A percentile compares a stretch with the other conserved stretches of the same genome.
phyloP scores from a whole-genome alignment of 2,113 vertebrate species.

The Colossoma macropomum region DNA sequence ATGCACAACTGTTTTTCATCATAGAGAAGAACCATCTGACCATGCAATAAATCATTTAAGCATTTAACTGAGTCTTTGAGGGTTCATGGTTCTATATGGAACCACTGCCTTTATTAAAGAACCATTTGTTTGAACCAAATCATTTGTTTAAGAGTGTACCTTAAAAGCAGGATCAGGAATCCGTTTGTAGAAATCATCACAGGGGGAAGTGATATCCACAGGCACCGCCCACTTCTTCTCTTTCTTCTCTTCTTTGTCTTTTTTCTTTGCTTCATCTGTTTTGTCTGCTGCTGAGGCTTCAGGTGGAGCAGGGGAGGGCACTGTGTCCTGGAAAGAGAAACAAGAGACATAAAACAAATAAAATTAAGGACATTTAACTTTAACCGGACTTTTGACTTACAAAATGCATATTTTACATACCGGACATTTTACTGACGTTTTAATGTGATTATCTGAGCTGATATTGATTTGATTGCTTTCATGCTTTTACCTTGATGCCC shows the following conservation, averaged over 20 bases:
- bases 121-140: no score
- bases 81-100: no score
- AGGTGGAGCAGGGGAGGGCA: conserved; percentile 38
- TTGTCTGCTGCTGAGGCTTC: conserved; percentile 39
- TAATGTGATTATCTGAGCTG: neutral
- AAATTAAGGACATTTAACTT: conserved; percentile 1
- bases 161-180: conserved; percentile 90
- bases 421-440: neutral
- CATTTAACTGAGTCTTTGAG: no score
- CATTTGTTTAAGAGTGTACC: conserved; percentile 53
- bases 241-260: conserved; percentile 50
- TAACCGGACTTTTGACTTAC: neutral
- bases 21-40: no score
- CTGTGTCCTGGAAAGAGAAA: conserved; percentile 61
- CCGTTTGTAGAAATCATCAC: conserved; percentile 88
- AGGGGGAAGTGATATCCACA: conserved; percentile 82
- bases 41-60: no score
- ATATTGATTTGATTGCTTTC: neutral
- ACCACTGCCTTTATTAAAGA: no score
- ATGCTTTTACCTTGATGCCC: conserved; percentile 79
- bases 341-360: neutral
- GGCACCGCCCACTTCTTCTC: conserved; percentile 88
- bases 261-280: conserved; percentile 57
- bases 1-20: no score
- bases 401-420: neutral